Evolutionary conservation across 2,888 invertebrate species (phyloP), one percentile per base, ranked within the genome.

Genomic region (Calliopum simillimum): DNA sequence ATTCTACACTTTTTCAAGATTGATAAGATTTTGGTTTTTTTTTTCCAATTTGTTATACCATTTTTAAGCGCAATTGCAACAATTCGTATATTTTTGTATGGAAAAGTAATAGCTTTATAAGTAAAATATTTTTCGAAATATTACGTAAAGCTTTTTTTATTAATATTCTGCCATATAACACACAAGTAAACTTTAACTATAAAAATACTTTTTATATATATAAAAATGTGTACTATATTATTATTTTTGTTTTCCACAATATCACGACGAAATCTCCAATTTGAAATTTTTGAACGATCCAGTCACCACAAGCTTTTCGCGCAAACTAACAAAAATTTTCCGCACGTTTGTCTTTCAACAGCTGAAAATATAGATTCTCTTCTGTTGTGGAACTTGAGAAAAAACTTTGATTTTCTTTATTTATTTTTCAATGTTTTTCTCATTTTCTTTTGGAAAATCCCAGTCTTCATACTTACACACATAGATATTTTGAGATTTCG

Each of bases 241-340:
- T n/a, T n/a, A n/a, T 63, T 69, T 63, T 41, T 43, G 71, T 66
- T 66, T 59, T 68, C 49, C 49, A 59, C 49, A 47, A 59, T 33
- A 68, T 41, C 41, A 8, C 33, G 33, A 25, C 25, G 33, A 33
- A 3, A 66, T 58, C 49, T 56, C 59, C 68, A 59, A 51, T 56
- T 14, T 51, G 53, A 55, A n/a, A n/a, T n/a, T 62, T 62, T 63
- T 41, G 69, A 68, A 71, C 78, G 77, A 72, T 79, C 81, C 79
- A 79, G 76, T 78, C 79, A 73, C 76, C 78, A 76, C 81, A 76
- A 80, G 77, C 75, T 77, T 75, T 76, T 77, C 76, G 76, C 74
- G 77, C 78, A 81, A 76, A 82, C 83, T 83, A 78, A 80, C 33
- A 59, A 41, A 8, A 53, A 46, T 46, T 72, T 70, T 73, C 41